Evolutionary conservation across 1,140 invertebrate species (phyloP).

Genomic region (Saccostrea glomerata): DNA sequence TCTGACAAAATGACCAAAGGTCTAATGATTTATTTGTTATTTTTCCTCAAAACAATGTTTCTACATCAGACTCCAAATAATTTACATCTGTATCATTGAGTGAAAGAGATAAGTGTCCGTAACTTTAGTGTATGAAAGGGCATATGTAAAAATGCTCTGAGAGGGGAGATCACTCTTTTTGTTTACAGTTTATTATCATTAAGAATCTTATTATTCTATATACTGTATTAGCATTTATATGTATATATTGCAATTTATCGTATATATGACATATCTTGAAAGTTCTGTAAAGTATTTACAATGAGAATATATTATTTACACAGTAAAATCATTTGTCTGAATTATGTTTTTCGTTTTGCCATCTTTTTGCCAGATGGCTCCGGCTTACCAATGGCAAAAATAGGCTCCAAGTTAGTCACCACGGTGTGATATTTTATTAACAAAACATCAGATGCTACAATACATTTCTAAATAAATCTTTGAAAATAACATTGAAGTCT

Average conservation of each 20-base stretch:
- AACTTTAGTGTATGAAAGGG: neutral
- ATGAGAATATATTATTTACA: slow-evolving; percentile 17
- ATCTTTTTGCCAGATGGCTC: no score
- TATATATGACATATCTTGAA: slow-evolving; percentile 16
- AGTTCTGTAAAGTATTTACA: neutral
- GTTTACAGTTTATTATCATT: neutral
- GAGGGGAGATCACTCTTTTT: neutral
- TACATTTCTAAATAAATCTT: no score
- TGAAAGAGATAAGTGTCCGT: neutral
- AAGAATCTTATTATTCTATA: neutral
- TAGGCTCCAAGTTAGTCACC: no score
- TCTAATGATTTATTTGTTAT: neutral
- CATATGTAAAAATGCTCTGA: neutral
- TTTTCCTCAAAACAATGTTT: neutral
- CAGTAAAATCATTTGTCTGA: neutral
- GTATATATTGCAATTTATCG: neutral
- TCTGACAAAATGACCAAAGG: neutral
- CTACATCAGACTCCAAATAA: neutral
- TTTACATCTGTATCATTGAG: neutral
- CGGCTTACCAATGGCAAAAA: no score
- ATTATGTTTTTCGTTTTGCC: neutral
- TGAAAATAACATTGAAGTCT: no score
- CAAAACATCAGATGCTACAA: no score
- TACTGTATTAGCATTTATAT: neutral
- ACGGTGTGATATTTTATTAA: no score